Conservation (phyloP, 2,888 invertebrate genomes). For the Brachycybe producta region DNA sequence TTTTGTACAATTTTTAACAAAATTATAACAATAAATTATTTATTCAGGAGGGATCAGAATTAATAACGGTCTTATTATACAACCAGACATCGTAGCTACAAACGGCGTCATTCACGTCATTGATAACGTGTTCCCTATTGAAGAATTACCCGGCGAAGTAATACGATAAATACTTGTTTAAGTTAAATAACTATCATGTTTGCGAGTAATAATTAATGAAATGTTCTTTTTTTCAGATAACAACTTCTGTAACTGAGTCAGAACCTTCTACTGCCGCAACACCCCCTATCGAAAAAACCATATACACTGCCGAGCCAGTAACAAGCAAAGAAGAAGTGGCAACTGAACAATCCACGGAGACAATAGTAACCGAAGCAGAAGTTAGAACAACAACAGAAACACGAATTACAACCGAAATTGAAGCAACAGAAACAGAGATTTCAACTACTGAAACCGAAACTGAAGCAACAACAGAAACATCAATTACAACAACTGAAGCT, state of each 20-base stretch:
- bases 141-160: background rate
- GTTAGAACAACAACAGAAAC: background rate
- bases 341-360: too few species aligned
- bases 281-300: too few species aligned
- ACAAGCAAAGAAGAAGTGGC: too few species aligned
- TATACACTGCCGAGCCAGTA: too few species aligned
- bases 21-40: too few species aligned
- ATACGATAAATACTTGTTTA: background rate
- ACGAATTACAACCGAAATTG: background rate
- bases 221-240: background rate
- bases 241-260: background rate
- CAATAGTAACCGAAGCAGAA: too few species aligned
- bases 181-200: too few species aligned
- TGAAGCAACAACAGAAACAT: background rate
- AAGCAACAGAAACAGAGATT: background rate
- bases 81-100: constrained; percentile 11
- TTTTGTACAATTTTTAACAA: background rate
- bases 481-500: too few species aligned
- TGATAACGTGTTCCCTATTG: constrained; percentile 8
- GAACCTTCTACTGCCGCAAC: background rate
- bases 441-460: background rate
- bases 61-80: constrained; percentile 4
- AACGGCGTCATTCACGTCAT: constrained; percentile 15
- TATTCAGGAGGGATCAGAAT: constrained; percentile 8
- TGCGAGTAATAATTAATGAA: background rate